Conservation (phyloP, 2,888 invertebrate genomes). For the Diaprepes abbreviatus region DNA sequence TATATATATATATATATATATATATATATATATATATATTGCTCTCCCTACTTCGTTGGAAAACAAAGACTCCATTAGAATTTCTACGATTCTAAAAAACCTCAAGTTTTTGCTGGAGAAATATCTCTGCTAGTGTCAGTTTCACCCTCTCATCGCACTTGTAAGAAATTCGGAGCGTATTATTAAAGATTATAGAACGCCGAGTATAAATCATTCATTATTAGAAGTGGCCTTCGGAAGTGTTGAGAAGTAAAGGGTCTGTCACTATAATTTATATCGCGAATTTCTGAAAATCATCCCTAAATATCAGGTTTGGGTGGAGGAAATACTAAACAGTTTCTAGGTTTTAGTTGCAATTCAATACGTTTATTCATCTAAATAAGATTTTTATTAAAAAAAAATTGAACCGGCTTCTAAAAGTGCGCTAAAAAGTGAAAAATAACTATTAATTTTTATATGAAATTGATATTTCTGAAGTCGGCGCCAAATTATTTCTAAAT, state of each 20-base stretch:
- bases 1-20: too few species aligned
- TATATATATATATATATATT: too few species aligned
- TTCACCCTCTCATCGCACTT: slow-evolving; percentile 14
- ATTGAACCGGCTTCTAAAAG: too few species aligned
- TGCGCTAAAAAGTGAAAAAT: too few species aligned
- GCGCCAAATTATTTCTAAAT: too few species aligned
- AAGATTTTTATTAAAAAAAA: too few species aligned
- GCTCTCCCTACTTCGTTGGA: too few species aligned
- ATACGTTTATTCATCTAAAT: too few species aligned
- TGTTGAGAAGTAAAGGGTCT: slow-evolving; percentile 46
- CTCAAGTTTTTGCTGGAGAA: slow-evolving; percentile 8
- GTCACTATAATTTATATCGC: slow-evolving; percentile 51
- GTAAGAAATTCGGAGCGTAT: slow-evolving; percentile 16
- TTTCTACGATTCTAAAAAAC: slow-evolving; percentile 14
- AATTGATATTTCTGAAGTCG: too few species aligned
- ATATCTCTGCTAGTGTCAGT: slow-evolving; percentile 25
- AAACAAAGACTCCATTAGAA: slow-evolving; percentile 6
- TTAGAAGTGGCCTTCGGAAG: slow-evolving; percentile 47
- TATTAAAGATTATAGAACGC: slow-evolving; percentile 35
- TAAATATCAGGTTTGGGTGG: background rate
- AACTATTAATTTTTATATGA: too few species aligned
- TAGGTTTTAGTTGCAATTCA: background rate
- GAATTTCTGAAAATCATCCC: slow-evolving; percentile 15
- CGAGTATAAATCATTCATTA: slow-evolving; percentile 46
- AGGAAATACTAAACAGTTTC: background rate